Evolutionary conservation across 2,113 vertebrate genomes (phyloP).

Genomic region (Notiomystis cincta): DNA sequence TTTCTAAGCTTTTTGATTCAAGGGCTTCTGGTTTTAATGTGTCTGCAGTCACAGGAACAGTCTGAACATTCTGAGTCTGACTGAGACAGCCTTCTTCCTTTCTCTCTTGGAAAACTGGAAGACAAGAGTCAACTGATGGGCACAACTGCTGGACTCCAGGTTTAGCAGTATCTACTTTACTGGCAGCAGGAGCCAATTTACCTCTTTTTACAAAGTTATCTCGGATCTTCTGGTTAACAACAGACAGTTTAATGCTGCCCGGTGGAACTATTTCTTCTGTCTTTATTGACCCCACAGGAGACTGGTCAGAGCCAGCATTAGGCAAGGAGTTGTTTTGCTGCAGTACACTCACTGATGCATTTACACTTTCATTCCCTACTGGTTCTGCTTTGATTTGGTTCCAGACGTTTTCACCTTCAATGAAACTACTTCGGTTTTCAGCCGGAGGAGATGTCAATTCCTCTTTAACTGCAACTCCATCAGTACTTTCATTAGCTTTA

Average conservation of each 20-base stretch:
- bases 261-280: constrained; percentile 50
- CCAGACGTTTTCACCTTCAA: constrained; percentile 18
- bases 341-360: background rate
- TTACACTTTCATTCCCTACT: constrained; percentile 22
- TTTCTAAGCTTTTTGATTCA: constrained; percentile 69
- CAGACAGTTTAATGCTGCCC: constrained; percentile 47
- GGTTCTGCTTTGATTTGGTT: constrained; percentile 59
- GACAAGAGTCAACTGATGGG: constrained; percentile 52
- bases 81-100: constrained; percentile 55
- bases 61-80: constrained; percentile 51
- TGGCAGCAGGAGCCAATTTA: constrained; percentile 28
- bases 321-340: constrained; percentile 25
- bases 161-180: constrained; percentile 10
- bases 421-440: constrained; percentile 4
- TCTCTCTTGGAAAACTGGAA: constrained; percentile 67
- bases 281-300: constrained; percentile 14
- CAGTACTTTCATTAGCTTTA: constrained; percentile 16
- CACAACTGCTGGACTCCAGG: constrained; percentile 33
- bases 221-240: constrained; percentile 65
- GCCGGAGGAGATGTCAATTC: constrained; percentile 10
- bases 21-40: constrained; percentile 63
- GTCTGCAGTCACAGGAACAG: constrained; percentile 63
- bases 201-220: constrained; percentile 64
- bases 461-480: constrained; percentile 54
- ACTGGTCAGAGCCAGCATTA: constrained; percentile 16